Base-by-base conservation (phyloP, 2,888 invertebrate species). In the Drosophila algonquin region DNA sequence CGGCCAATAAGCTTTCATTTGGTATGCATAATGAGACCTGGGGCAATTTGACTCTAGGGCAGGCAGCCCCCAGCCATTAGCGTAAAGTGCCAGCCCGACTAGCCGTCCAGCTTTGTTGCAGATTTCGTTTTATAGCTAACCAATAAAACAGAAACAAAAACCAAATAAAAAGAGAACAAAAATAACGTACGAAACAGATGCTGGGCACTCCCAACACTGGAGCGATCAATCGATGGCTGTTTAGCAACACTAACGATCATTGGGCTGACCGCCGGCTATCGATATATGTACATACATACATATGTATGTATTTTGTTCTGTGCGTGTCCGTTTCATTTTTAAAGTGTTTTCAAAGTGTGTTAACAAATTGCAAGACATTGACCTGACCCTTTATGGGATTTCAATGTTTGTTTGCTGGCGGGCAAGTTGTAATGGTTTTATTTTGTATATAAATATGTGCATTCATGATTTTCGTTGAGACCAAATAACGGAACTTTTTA, bases 1-100 rank as follows among this genome's bases (percentile, higher is more conserved):
- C 60, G 64, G 80, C 78, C 78, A 82, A 83, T 83, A 83, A 77
- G 76, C 74, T 76, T 77, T 73, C 74, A 78, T 81, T 77, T 74
- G 64, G 75, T 81, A 76, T 83, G 79, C 82, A 84, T 83, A 83
- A 83, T 83, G 84, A 84, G 84, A 81, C 72, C 77, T 64, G 76
- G 55, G 81, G 71, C 81, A 81, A 83, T 87, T 87, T 84, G 73
- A 64, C 67, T 62, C 58, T 64, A 62, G 62, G 79, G 77, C 63
- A 30, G 30, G 8, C 30, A 30, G 8, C 30, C 30, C 24, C 24
- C 24, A 59, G 65, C 53, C 85, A 87, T 87, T 83, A 84, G 79
- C 56, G 35, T 65, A 69, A 76, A 83, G 76, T 67, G 65, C 65
- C 40, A 14, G 40, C 12, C 30, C 30, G 30, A 7, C 27, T 7